These are phyloP conservation scores for Zoanthus sansibaricus DNA, from an alignment of 92 coral and sea anemone genomes.

Conservation along the genomic window DNA sequence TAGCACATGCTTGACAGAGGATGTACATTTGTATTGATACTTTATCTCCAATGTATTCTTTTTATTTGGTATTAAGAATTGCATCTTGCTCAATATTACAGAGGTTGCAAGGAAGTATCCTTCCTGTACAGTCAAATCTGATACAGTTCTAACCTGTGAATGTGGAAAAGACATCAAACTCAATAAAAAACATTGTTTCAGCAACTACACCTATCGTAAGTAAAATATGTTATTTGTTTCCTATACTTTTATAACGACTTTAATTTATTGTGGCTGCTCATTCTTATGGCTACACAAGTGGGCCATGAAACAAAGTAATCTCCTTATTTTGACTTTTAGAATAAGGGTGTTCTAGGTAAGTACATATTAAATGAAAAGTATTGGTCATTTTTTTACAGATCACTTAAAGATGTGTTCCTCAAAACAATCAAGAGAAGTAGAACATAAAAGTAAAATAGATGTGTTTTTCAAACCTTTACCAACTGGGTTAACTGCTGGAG, in stretches of 20 bases:
- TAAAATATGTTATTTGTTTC: constrained; percentile 41
- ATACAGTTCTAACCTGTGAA: constrained; percentile 49
- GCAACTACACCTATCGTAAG: constrained; percentile 51
- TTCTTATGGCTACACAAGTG: constrained; percentile 50
- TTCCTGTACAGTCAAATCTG: constrained; percentile 43
- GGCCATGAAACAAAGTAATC: constrained; percentile 41
- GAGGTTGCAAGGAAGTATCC: constrained; percentile 52
- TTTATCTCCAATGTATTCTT: constrained; percentile 43
- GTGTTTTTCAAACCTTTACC: constrained; percentile 47
- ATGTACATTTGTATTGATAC: constrained; percentile 49
- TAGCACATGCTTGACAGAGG: constrained; percentile 53
- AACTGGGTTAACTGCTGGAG: constrained; percentile 53
- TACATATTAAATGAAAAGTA: constrained; percentile 42
- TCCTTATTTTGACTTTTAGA: constrained; percentile 45
- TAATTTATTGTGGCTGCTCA: constrained; percentile 43
- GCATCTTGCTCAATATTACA: constrained; percentile 45
- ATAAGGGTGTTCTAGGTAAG: constrained; percentile 48
- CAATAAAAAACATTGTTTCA: constrained; percentile 46
- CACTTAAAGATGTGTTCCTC: constrained; percentile 50
- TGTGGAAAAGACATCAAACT: constrained; percentile 50
- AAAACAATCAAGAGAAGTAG: constrained; percentile 52
- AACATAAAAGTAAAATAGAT: constrained; percentile 50
- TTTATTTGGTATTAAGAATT: constrained; percentile 35
- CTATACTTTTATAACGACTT: constrained; percentile 46
- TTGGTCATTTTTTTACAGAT: constrained; percentile 49